Base-by-base conservation (phyloP, 30 jellyfish, hydroid and myxozoan species). In the Nemopilema nomurai region DNA sequence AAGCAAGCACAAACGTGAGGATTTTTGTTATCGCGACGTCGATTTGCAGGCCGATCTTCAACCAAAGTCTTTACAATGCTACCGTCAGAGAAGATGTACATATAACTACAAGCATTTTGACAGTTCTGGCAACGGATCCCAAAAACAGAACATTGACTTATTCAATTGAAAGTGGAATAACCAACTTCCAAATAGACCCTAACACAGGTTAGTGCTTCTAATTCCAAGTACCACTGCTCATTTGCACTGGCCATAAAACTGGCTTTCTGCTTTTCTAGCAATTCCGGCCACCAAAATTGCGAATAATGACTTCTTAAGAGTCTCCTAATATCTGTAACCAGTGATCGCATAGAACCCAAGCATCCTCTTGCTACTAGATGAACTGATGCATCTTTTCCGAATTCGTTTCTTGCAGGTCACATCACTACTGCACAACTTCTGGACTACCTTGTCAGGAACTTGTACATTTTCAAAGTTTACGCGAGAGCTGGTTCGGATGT, bases 1-100 rank as follows among this genome's bases (percentile, higher is more conserved):
- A 51, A 13, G 50, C 84, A 16, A 51, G 26, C n/a, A 74, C 83
- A 0, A 79, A 29, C 25, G 72, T 79, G 24, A 79, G 33, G 24
- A 67, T 83, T 3, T 49, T 16, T 65, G 90, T 87, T 1, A 29
- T 63, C 21, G 84, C 78, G 23, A 74, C 64, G 19, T 23, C n/a
- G 25, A 23, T 33, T 22, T 76, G 89, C 79, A 76, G 85, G 52
- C 98, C 98, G 19, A 24, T 69, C 51, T 92, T 92, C 91, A 76
- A 74, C 32, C 90, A 79, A 63, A 88, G 90, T 71, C 41, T 77
- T 65, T 87, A 87, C 69, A 77, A 75, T 19, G 69, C 71, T 7
- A 31, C 29, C 28, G 74, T 91, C 25, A 81, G 90, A 67, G 97
- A 91, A 81, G 92, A 85, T 51, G 17, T 77, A 0, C 88, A 66